These are phyloP conservation scores for Eonycteris spelaea DNA, from an alignment of 2,113 vertebrate species.

Conservation along the genomic window DNA sequence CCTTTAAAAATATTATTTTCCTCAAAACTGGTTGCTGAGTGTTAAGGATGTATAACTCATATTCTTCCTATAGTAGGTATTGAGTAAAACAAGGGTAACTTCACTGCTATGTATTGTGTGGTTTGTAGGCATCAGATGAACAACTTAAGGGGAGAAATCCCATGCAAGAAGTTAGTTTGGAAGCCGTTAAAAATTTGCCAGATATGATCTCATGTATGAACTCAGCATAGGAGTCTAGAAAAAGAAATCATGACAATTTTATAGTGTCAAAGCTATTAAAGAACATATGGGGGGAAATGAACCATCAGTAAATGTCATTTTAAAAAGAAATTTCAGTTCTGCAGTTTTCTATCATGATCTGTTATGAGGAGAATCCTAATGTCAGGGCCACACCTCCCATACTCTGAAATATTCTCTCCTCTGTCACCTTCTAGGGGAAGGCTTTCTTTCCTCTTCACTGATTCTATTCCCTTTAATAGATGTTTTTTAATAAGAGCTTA, in stretches of 20 bases:
- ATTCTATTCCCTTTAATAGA: background rate
- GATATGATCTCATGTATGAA: background rate
- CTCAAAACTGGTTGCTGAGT: constrained; percentile 43
- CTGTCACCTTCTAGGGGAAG: background rate
- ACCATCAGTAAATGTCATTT: constrained; percentile 14
- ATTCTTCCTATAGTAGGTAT: background rate
- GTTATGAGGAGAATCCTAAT: background rate
- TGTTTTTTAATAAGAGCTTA: background rate
- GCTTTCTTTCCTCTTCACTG: background rate
- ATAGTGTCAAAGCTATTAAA: constrained; percentile 23
- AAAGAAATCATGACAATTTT: constrained; percentile 6
- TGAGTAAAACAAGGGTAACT: background rate
- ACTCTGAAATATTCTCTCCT: background rate
- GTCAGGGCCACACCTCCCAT: background rate
- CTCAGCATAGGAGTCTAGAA: background rate
- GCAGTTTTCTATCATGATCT: background rate
- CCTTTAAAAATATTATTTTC: constrained; percentile 20
- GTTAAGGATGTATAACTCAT: background rate
- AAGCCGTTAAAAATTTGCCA: constrained; percentile 29
- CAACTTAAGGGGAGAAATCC: background rate
- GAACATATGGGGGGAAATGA: background rate
- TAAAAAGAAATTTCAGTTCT: background rate
- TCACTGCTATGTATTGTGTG: background rate
- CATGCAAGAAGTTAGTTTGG: background rate
- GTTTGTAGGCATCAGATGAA: background rate